Base-by-base conservation (phyloP, 2,888 invertebrate genomes). In the Amphipoea oculea region DNA sequence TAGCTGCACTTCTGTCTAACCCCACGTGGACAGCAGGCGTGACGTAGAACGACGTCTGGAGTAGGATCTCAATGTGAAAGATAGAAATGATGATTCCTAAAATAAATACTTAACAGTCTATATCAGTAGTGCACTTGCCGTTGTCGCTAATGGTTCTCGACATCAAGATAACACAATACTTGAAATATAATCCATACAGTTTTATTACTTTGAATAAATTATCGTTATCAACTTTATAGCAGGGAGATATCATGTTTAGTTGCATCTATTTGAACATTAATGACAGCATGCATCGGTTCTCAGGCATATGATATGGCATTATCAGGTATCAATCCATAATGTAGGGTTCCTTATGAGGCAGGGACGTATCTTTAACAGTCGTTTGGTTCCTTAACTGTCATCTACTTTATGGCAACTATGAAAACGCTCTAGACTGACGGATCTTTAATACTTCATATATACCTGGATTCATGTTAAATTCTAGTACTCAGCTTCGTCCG, bases 191-290 rank as follows among this genome's bases (percentile, higher is more conserved):
- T 81, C 81, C 81, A 20, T 7, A 48, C 40, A 48, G 62, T 67
- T 70, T 82, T 82, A 82, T 84, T 73, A 54, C 42, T 69, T 80
- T 79, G 60, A 85, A 80, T 65, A 54, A 29, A 83, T 77, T 78
- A 68, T 79, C 71, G 23, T 42, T 84, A 79, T 78, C 40, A 60
- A 69, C 29, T 40, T 79, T 68, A 82, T 40, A 14, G 62, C 29
- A 42, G n/a, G 11, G 42, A 79, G 80, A 65, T 73, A 73, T 73
- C 29, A 51, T 42, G 68, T 68, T 80, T 40, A 29, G 67, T 69
- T 69, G 40, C 36, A 78, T 83, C 54, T 68, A 40, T 76, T 77
- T 54, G 45, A 78, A 69, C 62, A 29, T 83, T 36, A 57, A 51
- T 57, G 40, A 42, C 23, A 6, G 9, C 4, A 42, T 67, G 60